These are phyloP conservation scores for Yponomeuta sedellus DNA, from an alignment of 2,888 invertebrate species.

Conservation along the genomic window DNA sequence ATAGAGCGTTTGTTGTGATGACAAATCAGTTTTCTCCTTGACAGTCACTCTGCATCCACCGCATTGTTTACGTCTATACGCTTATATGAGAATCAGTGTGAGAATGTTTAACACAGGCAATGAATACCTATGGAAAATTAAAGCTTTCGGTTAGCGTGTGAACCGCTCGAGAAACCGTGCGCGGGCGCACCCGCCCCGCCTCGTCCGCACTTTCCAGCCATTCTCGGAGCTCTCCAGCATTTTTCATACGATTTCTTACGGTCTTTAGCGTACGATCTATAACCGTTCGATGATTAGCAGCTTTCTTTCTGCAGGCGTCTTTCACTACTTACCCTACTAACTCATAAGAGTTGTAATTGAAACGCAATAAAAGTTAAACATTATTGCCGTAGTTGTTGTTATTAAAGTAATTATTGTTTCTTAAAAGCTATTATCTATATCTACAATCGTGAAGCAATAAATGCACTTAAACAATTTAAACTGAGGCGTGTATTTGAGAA, in stretches of 20 bases:
- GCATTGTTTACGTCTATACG: conserved; percentile 8
- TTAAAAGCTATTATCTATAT: not conserved
- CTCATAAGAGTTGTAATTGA: conserved; percentile 19
- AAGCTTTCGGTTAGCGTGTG: conserved; percentile 47
- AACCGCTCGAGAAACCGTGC: conserved; percentile 53
- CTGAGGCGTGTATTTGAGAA: not conserved
- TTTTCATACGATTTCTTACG: conserved; percentile 69
- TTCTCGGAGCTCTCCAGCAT: conserved; percentile 68
- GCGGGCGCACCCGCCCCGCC: conserved; percentile 28
- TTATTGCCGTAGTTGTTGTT: not conserved
- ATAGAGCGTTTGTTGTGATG: not conserved
- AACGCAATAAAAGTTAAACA: conserved; percentile 6
- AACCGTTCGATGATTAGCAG: conserved; percentile 47
- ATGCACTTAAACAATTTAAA: conserved; percentile 1
- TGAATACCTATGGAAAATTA: conserved; percentile 16
- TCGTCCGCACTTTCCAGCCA: conserved; percentile 71
- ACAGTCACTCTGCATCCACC: not conserved
- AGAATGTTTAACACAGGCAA: conserved; percentile 14
- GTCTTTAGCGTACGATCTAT: conserved; percentile 44
- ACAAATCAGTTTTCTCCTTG: not conserved
- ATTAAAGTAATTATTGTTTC: conserved; percentile 5
- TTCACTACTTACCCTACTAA: conserved; percentile 29
- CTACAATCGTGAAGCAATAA: not conserved
- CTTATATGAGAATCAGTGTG: conserved; percentile 13
- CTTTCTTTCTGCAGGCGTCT: conserved; percentile 48